Evolutionary conservation across 1,140 invertebrate genomes (phyloP).

Genomic region (Mylabris phalerata): DNA sequence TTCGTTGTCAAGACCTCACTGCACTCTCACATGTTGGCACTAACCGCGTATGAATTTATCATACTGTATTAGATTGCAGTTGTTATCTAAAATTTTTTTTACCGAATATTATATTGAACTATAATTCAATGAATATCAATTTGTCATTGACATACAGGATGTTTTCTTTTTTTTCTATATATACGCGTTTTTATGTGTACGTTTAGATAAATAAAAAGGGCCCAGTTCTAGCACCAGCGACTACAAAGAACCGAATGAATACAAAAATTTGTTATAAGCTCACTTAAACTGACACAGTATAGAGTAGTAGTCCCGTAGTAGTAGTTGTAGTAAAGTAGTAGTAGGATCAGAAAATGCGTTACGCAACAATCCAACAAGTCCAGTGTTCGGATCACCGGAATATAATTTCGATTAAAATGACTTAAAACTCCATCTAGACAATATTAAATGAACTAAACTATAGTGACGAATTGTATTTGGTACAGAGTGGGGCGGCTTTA

Average conservation of each 20-base stretch:
- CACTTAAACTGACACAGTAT: too few species aligned
- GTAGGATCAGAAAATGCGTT: conserved; percentile 7
- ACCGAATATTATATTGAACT: neutral
- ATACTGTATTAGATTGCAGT: conserved; percentile 7
- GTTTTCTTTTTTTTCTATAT: too few species aligned
- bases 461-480: too few species aligned
- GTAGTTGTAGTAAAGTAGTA: too few species aligned
- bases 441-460: neutral
- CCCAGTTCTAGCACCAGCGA: too few species aligned
- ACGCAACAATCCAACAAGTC: conserved; percentile 8
- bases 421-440: neutral
- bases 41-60: conserved; percentile 5
- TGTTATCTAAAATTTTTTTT: conserved; percentile 6
- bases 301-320: too few species aligned
- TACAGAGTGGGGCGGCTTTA: neutral
- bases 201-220: too few species aligned
- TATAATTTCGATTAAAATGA: neutral
- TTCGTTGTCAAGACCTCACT: conserved; percentile 10
- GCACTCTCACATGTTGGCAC: conserved; percentile 14
- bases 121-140: too few species aligned
- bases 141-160: too few species aligned
- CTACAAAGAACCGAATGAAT: too few species aligned
- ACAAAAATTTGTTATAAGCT: too few species aligned
- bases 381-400: neutral
- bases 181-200: too few species aligned